Evolutionary conservation across 2,797 vertebrate genomes (phyloP).

Genomic region (Discoglossus pictus): DNA sequence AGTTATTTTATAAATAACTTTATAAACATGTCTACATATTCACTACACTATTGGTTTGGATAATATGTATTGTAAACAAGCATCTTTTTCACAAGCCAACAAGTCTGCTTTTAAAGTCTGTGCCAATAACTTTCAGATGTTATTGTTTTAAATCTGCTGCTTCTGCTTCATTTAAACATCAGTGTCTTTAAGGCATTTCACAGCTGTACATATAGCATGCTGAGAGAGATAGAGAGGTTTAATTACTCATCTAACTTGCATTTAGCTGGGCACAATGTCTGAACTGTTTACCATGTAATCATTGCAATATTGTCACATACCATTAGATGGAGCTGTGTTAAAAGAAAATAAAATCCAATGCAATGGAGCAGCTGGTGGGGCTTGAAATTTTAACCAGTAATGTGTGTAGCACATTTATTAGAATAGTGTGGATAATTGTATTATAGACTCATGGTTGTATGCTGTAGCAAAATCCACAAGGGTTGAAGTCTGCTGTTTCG

Average conservation of each 20-base stretch:
- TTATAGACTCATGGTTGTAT: too few species aligned
- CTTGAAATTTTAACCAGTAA: too few species aligned
- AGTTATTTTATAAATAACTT: too few species aligned
- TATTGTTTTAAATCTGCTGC: conserved; percentile 18
- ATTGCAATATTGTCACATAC: background rate
- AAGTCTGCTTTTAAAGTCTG: background rate
- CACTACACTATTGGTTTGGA: too few species aligned
- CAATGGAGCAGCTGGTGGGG: background rate
- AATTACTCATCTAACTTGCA: conserved; percentile 20
- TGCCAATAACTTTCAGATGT: conserved; percentile 14
- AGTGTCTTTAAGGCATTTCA: conserved; percentile 2
- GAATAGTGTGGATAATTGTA: too few species aligned
- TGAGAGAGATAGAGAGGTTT: conserved; percentile 11
- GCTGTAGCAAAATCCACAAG: too few species aligned
- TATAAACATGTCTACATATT: too few species aligned
- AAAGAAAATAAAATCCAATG: background rate
- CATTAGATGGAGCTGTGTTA: conserved; percentile 26
- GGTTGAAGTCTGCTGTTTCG: too few species aligned
- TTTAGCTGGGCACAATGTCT: background rate
- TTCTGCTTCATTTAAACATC: conserved; percentile 20
- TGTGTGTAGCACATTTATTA: too few species aligned
- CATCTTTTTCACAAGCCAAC: background rate
- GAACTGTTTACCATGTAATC: too few species aligned
- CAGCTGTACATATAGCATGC: conserved; percentile 5
- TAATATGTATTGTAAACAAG: too few species aligned